Percentiles rank a stretch among this genome's conserved stretches.
These are phyloP conservation scores for Syrphus vitripennis DNA, from an alignment of 2,888 invertebrate species.

Conservation along the genomic window DNA sequence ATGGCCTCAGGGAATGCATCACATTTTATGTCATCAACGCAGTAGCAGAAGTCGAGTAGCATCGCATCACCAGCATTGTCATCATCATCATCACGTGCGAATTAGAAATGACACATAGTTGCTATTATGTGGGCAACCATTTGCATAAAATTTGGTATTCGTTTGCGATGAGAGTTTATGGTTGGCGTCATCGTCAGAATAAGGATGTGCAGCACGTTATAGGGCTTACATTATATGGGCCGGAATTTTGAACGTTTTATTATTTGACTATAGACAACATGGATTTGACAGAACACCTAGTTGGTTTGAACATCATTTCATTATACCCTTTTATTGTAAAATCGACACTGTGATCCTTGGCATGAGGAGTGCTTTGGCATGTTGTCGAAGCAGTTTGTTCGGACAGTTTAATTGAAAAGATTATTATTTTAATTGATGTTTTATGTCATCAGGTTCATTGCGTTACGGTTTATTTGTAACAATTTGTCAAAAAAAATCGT, in stretches of 20 bases:
- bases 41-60: neutral
- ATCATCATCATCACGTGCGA: slow-evolving; percentile 4
- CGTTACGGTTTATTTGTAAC: too few relatives aligned
- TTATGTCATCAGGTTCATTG: too few relatives aligned
- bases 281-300: neutral
- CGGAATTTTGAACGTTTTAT: neutral
- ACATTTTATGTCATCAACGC: neutral
- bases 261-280: neutral
- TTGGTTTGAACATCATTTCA: neutral
- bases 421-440: neutral
- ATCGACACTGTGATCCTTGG: neutral
- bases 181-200: neutral
- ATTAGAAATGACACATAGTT: neutral
- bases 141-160: neutral
- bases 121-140: neutral
- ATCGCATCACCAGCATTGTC: neutral
- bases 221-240: neutral
- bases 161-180: neutral
- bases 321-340: neutral
- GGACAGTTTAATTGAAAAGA: neutral
- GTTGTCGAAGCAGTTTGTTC: neutral
- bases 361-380: neutral
- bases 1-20: neutral
- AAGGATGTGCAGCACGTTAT: neutral
- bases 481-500: too few relatives aligned